Evolutionary conservation across 2,113 vertebrate genomes (phyloP).

Genomic region (Xiphophorus hellerii): DNA sequence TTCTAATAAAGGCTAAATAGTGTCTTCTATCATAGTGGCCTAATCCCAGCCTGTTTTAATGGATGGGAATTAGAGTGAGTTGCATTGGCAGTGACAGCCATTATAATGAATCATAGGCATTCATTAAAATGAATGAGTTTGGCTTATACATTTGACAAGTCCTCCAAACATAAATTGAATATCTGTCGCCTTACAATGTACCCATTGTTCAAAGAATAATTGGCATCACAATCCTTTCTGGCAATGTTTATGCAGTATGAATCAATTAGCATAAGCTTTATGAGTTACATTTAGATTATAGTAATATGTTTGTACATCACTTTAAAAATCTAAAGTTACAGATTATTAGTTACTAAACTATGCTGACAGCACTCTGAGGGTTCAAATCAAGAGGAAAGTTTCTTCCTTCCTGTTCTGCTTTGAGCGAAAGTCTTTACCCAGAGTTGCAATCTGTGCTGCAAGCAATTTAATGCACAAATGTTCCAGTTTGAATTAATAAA

Average conservation of each 20-base stretch:
- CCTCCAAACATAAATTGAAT: slow-evolving; percentile 48
- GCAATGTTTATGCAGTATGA: slow-evolving; percentile 8
- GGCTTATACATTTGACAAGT: slow-evolving; percentile 30
- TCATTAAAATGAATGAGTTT: slow-evolving; percentile 29
- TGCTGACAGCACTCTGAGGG: not conserved
- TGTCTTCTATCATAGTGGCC: slow-evolving; percentile 9
- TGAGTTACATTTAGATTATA: slow-evolving; percentile 11
- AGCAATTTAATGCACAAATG: slow-evolving; percentile 6
- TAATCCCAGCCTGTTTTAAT: slow-evolving; percentile 31
- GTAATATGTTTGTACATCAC: slow-evolving; percentile 11
- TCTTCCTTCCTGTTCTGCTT: slow-evolving; percentile 1
- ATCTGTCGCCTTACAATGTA: slow-evolving; percentile 23
- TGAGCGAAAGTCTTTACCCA: slow-evolving; percentile 1
- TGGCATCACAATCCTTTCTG: slow-evolving; percentile 11
- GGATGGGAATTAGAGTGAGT: slow-evolving; percentile 26
- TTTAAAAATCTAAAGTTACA: slow-evolving; percentile 3
- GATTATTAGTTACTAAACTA: slow-evolving; percentile 17
- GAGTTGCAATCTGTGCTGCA: not conserved
- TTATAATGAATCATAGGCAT: slow-evolving; percentile 34
- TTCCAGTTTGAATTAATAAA: slow-evolving; percentile 30
- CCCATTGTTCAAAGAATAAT: slow-evolving; percentile 49
- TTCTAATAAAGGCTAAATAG: slow-evolving; percentile 7
- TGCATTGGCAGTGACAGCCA: slow-evolving; percentile 18
- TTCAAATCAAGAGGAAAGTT: slow-evolving; percentile 2
- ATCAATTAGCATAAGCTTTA: slow-evolving; percentile 31